Evolutionary conservation across 2,797 vertebrate species (phyloP), one percentile per base, ranked within the genome.

Genomic region (Malurus splendens): DNA sequence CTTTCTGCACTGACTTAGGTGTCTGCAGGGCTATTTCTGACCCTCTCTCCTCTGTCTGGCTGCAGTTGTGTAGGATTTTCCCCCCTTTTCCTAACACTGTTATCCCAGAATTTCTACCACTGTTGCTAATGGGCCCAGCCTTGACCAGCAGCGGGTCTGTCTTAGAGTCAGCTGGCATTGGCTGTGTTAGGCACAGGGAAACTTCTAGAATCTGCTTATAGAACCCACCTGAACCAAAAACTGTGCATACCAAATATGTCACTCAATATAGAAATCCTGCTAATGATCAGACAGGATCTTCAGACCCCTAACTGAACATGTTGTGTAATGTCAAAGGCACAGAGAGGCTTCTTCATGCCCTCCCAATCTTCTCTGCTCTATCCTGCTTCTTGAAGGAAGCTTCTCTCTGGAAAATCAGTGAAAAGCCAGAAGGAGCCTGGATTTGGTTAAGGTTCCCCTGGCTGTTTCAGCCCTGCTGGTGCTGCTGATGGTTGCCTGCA

Each of bases 121-220:
- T 0, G 0, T 36, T 9, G 1, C 14, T 60, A 16, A 55, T 50
- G 7, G 15, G 39, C 8, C 33, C 45, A 52, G 45, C 30, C 25
- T 14, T 24, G 41, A 14, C 7, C 17, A 33, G 32, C 7, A 17
- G 20, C 7, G 4, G 9, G n/a, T 60, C 39, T 25, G 14, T 41
- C 41, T n/a, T 67, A 7, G 33, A 24, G 1, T 20, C 2, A 7
- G 10, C 19, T 48, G 33, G 14, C 36, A 18, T 16, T 41, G 44
- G 11, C 11, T 59, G 11, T 28, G 2, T 60, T 5, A 5, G 28
- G 45, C 5, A 27, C 5, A 7, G 11, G 42, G 38, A 76, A 61
- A 16, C 3, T 4, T 52, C 33, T 38, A 23, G 24, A 64, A 62
- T 7, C 39, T 77, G 52, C 33, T 85, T 33, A 64, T 12, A 72